A percentile compares a stretch with the other conserved stretches of the same genome.
phyloP scores from a whole-genome alignment of 2,797 vertebrate genomes.

The Falco novaeseelandiae region DNA sequence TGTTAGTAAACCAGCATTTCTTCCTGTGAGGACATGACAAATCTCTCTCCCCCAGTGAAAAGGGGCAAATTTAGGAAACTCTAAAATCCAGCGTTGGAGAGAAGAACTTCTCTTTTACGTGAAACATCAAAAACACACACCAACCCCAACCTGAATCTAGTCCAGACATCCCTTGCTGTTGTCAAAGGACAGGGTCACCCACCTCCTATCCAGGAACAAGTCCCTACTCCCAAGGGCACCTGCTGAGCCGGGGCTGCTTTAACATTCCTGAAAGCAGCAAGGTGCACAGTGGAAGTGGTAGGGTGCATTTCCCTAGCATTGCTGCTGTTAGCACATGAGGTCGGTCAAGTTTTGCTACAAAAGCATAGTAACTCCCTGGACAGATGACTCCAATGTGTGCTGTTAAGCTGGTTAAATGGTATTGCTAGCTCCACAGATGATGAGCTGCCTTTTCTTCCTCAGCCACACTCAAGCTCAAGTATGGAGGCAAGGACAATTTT shows the following conservation, averaged over 20 bases:
- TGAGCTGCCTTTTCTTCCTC: slow-evolving; percentile 8
- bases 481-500: neutral
- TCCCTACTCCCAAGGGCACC: neutral
- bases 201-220: neutral
- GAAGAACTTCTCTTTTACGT: neutral
- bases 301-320: neutral
- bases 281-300: neutral
- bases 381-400: neutral
- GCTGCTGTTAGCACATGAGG: neutral
- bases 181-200: neutral
- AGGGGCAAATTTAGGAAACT: neutral
- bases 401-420: neutral
- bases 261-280: rapidly evolving
- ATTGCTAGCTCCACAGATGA: neutral
- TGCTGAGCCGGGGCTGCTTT: neutral
- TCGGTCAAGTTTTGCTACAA: neutral
- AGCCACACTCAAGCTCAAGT: neutral
- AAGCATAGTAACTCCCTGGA: neutral
- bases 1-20: neutral
- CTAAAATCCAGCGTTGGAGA: neutral
- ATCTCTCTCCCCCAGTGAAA: neutral
- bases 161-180: neutral
- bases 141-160: neutral
- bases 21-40: neutral
- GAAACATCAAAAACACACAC: neutral